Base-by-base conservation (phyloP, 2,888 invertebrate genomes). In the Marronus borbonicus region DNA sequence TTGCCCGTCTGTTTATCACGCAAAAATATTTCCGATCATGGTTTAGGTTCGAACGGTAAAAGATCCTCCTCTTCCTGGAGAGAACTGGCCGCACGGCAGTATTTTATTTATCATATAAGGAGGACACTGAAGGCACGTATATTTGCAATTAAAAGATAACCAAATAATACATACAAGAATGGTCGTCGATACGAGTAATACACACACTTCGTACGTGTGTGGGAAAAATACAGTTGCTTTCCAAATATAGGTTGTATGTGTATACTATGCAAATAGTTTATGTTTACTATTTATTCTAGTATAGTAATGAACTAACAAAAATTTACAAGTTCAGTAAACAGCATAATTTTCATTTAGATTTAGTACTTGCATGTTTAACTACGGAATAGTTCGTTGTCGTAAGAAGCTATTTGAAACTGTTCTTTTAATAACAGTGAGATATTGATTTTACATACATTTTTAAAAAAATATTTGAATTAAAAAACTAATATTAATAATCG, bases 11-110 rank as follows among this genome's bases (percentile, higher is more conserved):
- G 64, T 74, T 62, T 78, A 60, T 72, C 65, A 55, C 72, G n/a
- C 2, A 60, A 74, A 74, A 44, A 74, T 74, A 62, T 62, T 74
- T 60, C 72, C 72, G 70, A 70, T 70, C 70, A 70, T 60, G 72
- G 72, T n/a, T 62, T 17, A 74, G 44, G 14, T 60, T 58, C 60
- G 44, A 70, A 74, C 72, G 72, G 72, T 74, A 60, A 74, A 52
- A 60, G 60, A 60, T 60, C 60, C 60, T 60, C 60, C 44, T 74
- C 60, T 20, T 20, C 17, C 17, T 5, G 20, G 20, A 58, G 55
- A 31, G 28, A 20, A 62, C 28, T 62, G 31, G 62, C 62, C 28
- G 31, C 3, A 58, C 2, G 39, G 50, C 50, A n/a, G 12, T 28
- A 50, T 68, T 68, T 68, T 68, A 28, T 68, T 68, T 68, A 50